Evolutionary conservation across 2,888 invertebrate species (phyloP).

Genomic region (Callyntrura sp.): DNA sequence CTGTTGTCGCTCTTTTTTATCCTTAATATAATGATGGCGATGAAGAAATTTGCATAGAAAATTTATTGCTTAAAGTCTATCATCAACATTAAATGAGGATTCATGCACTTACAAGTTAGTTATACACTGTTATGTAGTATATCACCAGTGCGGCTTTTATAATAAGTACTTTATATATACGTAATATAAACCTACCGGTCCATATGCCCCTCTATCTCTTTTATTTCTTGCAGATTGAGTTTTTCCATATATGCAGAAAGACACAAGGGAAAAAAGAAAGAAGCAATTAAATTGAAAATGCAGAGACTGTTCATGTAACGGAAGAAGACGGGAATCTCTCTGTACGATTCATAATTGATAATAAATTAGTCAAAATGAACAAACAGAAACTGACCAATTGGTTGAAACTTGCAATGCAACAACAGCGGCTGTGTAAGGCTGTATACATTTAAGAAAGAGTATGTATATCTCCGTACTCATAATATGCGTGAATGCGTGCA

Average conservation of each 20-base stretch:
- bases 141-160: not conserved
- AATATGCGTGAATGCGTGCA: not conserved
- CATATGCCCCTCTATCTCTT: conserved; percentile 45
- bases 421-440: not conserved
- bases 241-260: conserved; percentile 63
- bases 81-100: conserved; percentile 24
- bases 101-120: conserved; percentile 13
- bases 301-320: conserved; percentile 18
- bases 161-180: not conserved
- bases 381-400: conserved; percentile 48
- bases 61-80: conserved; percentile 41
- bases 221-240: conserved; percentile 66
- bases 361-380: conserved; percentile 57
- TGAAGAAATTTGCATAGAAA: conserved; percentile 59
- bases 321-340: conserved; percentile 50
- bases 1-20: conserved; percentile 57
- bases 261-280: conserved; percentile 47
- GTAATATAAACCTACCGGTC: not conserved
- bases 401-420: not conserved
- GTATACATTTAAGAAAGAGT: not conserved
- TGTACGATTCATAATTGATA: conserved; percentile 49
- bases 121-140: not conserved
- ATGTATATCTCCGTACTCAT: not conserved
- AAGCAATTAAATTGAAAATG: conserved; percentile 34
- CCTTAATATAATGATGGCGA: conserved; percentile 34